Conservation (phyloP, 53 echinoderm and acorn worm species). For the Zoroaster sp. region DNA sequence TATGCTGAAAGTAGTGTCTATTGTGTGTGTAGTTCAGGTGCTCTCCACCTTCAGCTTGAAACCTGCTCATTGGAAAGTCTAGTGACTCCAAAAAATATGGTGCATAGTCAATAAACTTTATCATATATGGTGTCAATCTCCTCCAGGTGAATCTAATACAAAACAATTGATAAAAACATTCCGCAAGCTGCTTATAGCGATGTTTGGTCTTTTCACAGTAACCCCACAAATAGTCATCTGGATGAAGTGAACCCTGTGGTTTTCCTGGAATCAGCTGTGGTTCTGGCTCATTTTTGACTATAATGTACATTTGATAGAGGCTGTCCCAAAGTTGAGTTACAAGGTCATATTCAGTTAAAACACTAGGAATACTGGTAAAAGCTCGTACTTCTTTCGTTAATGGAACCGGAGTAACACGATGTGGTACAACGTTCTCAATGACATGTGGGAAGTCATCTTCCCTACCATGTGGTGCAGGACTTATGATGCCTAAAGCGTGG, state of each 20-base stretch:
- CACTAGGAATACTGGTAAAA: not conserved
- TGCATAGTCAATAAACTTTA: conserved; percentile 64
- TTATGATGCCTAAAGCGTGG: conserved; percentile 55
- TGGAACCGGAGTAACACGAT: not conserved
- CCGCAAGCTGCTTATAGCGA: conserved; percentile 35
- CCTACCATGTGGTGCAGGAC: conserved; percentile 7
- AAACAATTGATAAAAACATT: conserved; percentile 69
- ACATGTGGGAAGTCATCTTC: conserved; percentile 37
- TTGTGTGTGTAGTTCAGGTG: conserved; percentile 68
- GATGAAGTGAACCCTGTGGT: conserved; percentile 37
- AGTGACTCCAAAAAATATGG: conserved; percentile 49
- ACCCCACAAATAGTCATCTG: not conserved
- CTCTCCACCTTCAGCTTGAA: conserved; percentile 77
- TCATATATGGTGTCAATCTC: conserved; percentile 77
- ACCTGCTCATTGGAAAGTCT: conserved; percentile 55
- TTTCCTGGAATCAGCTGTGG: conserved; percentile 12
- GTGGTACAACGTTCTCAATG: conserved; percentile 45
- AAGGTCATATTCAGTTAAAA: not conserved
- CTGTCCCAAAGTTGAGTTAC: conserved; percentile 49
- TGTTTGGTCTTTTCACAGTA: conserved; percentile 5
- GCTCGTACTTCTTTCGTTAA: not conserved
- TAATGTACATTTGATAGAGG: conserved; percentile 35
- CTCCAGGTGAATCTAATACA: conserved; percentile 43
- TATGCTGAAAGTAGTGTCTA: conserved; percentile 60
- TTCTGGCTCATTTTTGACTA: conserved; percentile 28